A percentile compares a stretch with the other conserved stretches of the same genome.
Evolutionary conservation across 2,797 vertebrate genomes (phyloP).

Genomic region (Lutjanus campechanus): DNA sequence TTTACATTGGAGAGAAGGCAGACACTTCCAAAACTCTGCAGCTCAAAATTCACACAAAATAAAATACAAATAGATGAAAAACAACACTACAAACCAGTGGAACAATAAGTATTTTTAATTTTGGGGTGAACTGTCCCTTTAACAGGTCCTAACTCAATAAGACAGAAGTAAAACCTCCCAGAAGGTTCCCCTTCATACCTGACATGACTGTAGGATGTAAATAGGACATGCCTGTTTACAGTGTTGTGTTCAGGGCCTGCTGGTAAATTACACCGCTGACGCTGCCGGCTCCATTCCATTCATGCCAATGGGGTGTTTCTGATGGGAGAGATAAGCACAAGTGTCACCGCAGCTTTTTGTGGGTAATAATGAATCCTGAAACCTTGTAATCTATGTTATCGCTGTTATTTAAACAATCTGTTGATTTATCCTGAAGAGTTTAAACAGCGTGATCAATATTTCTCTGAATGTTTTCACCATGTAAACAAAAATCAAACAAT

Average conservation of each 20-base stretch:
- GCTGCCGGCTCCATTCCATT: not conserved
- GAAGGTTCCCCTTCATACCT: not conserved
- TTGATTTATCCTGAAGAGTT: constrained; percentile 44
- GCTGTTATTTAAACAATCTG: constrained; percentile 29
- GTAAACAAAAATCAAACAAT: constrained; percentile 34
- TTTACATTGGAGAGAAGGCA: no score
- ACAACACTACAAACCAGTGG: no score
- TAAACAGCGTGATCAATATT: constrained; percentile 31
- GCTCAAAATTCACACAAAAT: no score
- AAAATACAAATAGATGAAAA: no score
- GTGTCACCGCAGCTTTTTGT: not conserved
- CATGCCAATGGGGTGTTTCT: not conserved
- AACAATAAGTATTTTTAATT: no score
- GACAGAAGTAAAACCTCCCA: not conserved
- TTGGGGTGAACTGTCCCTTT: no score
- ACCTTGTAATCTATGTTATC: no score
- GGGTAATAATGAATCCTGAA: no score
- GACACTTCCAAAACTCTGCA: no score
- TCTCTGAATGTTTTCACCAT: constrained; percentile 19
- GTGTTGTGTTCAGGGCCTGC: constrained; percentile 38
- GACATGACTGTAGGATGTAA: not conserved
- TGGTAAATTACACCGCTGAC: constrained; percentile 10
- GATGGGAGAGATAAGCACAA: no score
- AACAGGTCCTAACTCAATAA: not conserved
- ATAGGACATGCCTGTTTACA: not conserved